Conservation (phyloP, 2,888 invertebrate species). For the Hydropsyche betteni region DNA sequence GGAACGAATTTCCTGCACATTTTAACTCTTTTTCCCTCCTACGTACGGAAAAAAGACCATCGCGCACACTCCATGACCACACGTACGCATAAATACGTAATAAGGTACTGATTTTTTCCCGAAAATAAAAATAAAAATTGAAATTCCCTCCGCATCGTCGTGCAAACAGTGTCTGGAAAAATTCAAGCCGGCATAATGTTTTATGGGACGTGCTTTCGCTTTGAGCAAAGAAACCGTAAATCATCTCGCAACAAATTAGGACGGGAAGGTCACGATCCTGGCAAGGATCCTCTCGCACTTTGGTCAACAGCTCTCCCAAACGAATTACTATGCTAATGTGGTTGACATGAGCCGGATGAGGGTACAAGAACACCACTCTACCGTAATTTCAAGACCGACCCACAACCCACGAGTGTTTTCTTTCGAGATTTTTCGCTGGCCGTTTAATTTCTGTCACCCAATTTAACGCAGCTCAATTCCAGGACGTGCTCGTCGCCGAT, state of each 20-base stretch:
- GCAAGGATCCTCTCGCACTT: neutral
- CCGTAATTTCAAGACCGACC: neutral
- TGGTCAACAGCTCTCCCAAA: constrained; percentile 39
- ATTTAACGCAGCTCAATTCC: neutral
- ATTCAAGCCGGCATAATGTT: constrained; percentile 13
- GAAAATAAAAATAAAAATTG: neutral
- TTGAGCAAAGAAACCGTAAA: constrained; percentile 38
- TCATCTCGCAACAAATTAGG: constrained; percentile 37
- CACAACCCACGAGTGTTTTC: too few relatives aligned
- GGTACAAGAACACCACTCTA: neutral
- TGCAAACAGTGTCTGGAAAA: constrained; percentile 4
- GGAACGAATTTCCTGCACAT: neutral
- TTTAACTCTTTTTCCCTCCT: neutral
- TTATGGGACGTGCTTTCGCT: constrained; percentile 23
- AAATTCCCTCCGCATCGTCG: neutral
- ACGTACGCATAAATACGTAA: too few relatives aligned
- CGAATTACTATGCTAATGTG: constrained; percentile 41
- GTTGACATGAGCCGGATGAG: constrained; percentile 39
- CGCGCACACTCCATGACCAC: too few relatives aligned
- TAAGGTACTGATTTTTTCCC: too few relatives aligned
- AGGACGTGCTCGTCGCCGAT: neutral
- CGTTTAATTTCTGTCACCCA: neutral
- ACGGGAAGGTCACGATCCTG: constrained; percentile 3
- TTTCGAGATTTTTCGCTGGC: neutral
- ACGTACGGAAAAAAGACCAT: neutral